A percentile compares a stretch with the other conserved stretches of the same genome.
Conservation (phyloP, 1,140 invertebrate species). For the Zaprionus ghesquierei region DNA sequence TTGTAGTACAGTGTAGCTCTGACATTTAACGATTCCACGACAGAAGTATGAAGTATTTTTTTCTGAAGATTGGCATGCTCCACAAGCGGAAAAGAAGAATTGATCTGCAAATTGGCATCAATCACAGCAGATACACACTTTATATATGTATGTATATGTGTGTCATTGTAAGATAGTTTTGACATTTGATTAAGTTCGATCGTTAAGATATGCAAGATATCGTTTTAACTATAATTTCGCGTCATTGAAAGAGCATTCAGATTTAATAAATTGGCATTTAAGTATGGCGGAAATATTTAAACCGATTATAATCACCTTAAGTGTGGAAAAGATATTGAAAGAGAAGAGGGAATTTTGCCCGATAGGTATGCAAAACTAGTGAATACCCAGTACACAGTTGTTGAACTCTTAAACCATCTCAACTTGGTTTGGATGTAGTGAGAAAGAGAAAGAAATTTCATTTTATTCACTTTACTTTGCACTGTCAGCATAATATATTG, state of each 20-base stretch:
- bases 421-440: no score
- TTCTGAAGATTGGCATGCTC: background rate
- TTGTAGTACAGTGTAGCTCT: constrained; percentile 15
- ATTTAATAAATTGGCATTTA: background rate
- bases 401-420: no score
- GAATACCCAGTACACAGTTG: background rate
- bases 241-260: background rate
- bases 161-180: background rate
- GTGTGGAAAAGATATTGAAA: background rate
- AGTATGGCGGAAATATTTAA: background rate
- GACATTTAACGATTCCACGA: constrained; percentile 24
- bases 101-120: background rate
- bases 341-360: background rate
- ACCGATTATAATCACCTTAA: background rate
- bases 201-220: background rate
- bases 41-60: background rate
- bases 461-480: background rate
- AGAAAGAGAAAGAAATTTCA: background rate
- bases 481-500: background rate
- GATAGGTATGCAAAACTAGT: background rate
- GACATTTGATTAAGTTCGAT: background rate
- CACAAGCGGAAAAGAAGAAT: background rate
- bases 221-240: background rate
- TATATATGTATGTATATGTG: background rate
- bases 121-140: background rate